Conservation (phyloP, 2,797 vertebrate genomes). For the Hapalemur alaotrensis region DNA sequence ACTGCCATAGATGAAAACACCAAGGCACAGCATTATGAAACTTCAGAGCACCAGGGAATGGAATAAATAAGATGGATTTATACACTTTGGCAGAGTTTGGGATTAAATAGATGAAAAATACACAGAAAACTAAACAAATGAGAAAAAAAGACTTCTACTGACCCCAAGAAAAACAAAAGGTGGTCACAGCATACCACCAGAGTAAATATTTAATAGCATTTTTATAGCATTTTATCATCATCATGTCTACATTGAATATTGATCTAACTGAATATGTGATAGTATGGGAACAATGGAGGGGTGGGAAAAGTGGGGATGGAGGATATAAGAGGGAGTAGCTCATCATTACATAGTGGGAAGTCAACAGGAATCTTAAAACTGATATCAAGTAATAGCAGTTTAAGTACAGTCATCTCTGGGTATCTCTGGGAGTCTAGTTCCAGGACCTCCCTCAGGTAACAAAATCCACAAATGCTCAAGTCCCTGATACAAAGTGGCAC, state of each 20-base stretch:
- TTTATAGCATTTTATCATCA: constrained; percentile 17
- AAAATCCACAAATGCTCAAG: background rate
- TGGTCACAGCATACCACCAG: background rate
- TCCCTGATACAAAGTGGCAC: background rate
- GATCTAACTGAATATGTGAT: constrained; percentile 17
- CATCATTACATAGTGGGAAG: background rate
- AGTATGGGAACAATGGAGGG: background rate
- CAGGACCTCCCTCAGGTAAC: background rate
- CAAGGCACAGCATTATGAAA: background rate
- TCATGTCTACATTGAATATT: background rate
- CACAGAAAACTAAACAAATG: background rate
- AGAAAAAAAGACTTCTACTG: background rate
- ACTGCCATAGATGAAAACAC: background rate
- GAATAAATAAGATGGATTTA: background rate
- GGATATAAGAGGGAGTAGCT: background rate
- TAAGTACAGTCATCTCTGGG: background rate
- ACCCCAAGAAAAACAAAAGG: background rate
- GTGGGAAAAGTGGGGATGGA: background rate
- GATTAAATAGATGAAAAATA: constrained; percentile 25
- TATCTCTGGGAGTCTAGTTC: background rate
- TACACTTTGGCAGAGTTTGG: background rate
- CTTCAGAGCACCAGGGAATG: background rate
- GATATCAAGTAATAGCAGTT: background rate
- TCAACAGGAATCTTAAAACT: constrained; percentile 17
- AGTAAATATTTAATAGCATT: background rate